Evolutionary conservation across 1,140 invertebrate genomes (phyloP), one percentile per base, ranked within the genome.

Genomic region (Ladona fulva): DNA sequence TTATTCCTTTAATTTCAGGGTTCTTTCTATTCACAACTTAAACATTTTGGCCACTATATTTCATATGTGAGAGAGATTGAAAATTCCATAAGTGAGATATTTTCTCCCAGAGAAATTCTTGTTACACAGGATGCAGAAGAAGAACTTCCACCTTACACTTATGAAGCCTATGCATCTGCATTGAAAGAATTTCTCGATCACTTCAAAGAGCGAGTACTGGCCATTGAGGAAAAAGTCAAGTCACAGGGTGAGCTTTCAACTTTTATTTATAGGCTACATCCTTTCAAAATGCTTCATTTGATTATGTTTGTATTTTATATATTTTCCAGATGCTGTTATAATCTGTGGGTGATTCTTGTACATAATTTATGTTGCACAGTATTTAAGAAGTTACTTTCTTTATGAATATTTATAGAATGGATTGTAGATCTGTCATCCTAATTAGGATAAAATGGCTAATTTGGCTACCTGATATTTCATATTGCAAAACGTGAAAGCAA

Each of bases 211-310:
- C 74, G 80, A 25, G 52, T 84, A 42, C 77, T 79, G 14, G 76
- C 81, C 12, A 76, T 84, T 24, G 83, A 84, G 80, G 79, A 81
- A 42, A 78, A 80, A 74, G 79, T 84, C 22, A 78, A 80, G 44
- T 75, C 79, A 76, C 84, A 84, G 82, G 81, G 83, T 84, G 78
- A 76, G 77, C 16, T 29, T 73, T 75, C 0, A n/a, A 37, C 25
- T 78, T 75, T 74, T 77, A 77, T 11, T 76, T 77, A 77, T 66
- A 11, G 44, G 44, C 19, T 78, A 79, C 76, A 74, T 37, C 44
- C 81, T 83, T 75, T 77, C 84, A 83, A 82, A 75, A 79, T 78
- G 37, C 82, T 80, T 24, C 76, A 78, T n/a, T n/a, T n/a, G n/a
- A n/a, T n/a, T n/a, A n/a, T n/a, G n/a, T n/a, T n/a, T n/a, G n/a